Base-by-base conservation (phyloP, 2,888 invertebrate genomes). In the Dione vanillae region DNA sequence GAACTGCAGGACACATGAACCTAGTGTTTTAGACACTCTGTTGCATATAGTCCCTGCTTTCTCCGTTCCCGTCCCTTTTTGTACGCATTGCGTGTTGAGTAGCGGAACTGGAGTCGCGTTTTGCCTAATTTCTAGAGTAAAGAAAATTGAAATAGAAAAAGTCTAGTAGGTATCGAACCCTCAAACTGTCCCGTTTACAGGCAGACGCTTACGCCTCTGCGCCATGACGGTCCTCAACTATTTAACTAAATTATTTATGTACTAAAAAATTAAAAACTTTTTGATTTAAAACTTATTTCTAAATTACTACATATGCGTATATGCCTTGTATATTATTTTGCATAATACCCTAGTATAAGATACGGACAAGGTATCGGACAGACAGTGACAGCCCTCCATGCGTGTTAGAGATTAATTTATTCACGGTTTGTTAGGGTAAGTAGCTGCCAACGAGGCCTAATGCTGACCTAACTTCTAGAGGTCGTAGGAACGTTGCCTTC, bases 321-420 rank as follows among this genome's bases (percentile, higher is more conserved):
- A 12, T 59, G 27, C 43, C 43, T 43, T 37, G 5, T 56, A 56
- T 11, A 56, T 40, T 16, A 40, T 6, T 37, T 56, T 54, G 35
- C 40, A 43, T 9, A 10, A 35, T 11, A 51, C 3, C 19, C n/a
- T 49, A 12, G 37, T 19, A 67, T 56, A 54, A 51, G 54, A 27
- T 27, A 70, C 37, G 49, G 54, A 67, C 67, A 69, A 58, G 67
- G 74, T 64, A 72, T 65, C 47, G 58, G 43, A 56, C 66, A 64
- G 74, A 74, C 69, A 67, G 78, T 75, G 80, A 79, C 80, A 79
- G 75, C 75, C 71, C 74, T 77, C 67, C 75, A 75, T 70, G 76
- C 76, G 76, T 74, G 73, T 73, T 76, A 77, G 74, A 77, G 75
- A 78, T 76, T 78, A 78, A 79, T 80, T 77, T 79, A 77, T 79